Evolutionary conservation across 2,888 invertebrate genomes (phyloP), one percentile per base, ranked within the genome.

Genomic region (Scaptomyza tumidula): DNA sequence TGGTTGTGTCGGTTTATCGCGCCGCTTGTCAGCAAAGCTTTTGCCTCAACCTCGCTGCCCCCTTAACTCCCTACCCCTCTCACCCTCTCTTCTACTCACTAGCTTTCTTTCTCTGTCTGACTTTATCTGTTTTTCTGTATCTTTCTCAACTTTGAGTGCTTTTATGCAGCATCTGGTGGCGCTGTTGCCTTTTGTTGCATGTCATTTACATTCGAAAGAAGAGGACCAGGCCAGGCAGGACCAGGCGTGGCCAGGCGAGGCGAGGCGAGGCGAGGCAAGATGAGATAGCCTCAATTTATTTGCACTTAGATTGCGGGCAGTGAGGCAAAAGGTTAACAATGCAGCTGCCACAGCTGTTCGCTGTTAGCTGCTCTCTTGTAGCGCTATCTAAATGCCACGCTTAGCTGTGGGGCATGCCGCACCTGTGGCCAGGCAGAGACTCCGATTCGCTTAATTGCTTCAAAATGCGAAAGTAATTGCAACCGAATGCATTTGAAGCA

Each of bases 381-480:
- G 85, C 75, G n/a, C 85, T 68, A 85, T 83, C 78, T 57, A 60
- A 29, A 29, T 50, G 59, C 44, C 43, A 19, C n/a, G 44, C 58
- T 59, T 46, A n/a, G 55, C 33, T 67, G 66, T 37, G 65, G 65
- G 29, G 35, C 54, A 46, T 48, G 64, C 56, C 63, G 63, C 86
- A 85, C 80, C 83, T 85, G 83, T 82, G 88, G 69, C 86, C 72
- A 57, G 48, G 48, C 27, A 45, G 44, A 46, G 60, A 19, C 24
- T 24, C 62, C 43, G 78, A 49, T 69, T 57, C 61, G 69, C 81
- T 84, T 83, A 88, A 83, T 88, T 83, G 88, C 86, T 49, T 69
- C 71, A 80, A 88, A 83, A 83, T 83, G 86, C 62, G 81, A 88
- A 88, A 77, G 66, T 83, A 84, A 83, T 83, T 86, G 81, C 78